phyloP scores from a whole-genome alignment of 2,888 invertebrate species.

The Nephrocerus scutellatus region DNA sequence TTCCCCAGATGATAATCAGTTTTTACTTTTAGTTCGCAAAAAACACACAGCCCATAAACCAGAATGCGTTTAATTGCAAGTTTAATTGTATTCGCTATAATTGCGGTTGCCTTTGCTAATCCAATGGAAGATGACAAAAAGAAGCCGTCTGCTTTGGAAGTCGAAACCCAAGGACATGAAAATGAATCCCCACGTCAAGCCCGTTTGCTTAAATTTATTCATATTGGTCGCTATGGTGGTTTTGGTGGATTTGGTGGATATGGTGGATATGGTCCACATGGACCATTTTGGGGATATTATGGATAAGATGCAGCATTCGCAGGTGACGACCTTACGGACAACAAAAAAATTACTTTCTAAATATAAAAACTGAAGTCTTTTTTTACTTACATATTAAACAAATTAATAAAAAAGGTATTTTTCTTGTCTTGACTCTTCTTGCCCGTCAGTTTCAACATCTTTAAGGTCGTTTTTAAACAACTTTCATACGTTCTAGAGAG shows the following conservation, averaged over 20 bases:
- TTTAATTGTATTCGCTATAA: slow-evolving; percentile 19
- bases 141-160: slow-evolving; percentile 19
- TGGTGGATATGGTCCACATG: slow-evolving; percentile 12
- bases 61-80: slow-evolving; percentile 26
- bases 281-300: slow-evolving; percentile 10
- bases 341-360: too few relatives aligned
- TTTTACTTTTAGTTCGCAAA: too few relatives aligned
- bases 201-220: too few relatives aligned
- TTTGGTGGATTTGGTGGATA: slow-evolving; percentile 15
- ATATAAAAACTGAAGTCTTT: too few relatives aligned
- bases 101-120: slow-evolving; percentile 15
- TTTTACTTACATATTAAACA: too few relatives aligned
- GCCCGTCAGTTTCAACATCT: too few relatives aligned
- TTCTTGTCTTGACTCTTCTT: too few relatives aligned
- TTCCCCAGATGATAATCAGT: too few relatives aligned
- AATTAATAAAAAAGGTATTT: too few relatives aligned
- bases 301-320: slow-evolving; percentile 10
- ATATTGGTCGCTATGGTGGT: slow-evolving; percentile 20
- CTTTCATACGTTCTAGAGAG: too few relatives aligned
- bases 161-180: slow-evolving; percentile 26
- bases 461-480: too few relatives aligned
- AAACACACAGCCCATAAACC: too few relatives aligned
- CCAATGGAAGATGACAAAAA: slow-evolving; percentile 14
- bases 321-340: slow-evolving; percentile 9
- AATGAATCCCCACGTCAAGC: slow-evolving; percentile 27